Evolutionary conservation across 2,888 invertebrate species (phyloP).

Genomic region (Muscina levida): DNA sequence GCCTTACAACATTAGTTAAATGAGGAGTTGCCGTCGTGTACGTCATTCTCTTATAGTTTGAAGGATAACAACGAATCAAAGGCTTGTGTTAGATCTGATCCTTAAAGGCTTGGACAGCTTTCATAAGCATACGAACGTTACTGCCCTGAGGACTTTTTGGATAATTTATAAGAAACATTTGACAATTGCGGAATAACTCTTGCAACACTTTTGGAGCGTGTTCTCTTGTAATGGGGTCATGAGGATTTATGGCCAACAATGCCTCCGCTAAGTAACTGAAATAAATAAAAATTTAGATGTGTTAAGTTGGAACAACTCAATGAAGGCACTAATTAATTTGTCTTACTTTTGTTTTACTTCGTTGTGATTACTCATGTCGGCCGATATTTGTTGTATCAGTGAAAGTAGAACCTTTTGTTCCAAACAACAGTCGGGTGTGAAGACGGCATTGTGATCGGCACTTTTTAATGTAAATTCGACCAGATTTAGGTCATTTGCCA

Average conservation of each 20-base stretch:
- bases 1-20: background rate
- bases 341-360: conserved; percentile 89
- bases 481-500: conserved; percentile 91
- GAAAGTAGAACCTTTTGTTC: conserved; percentile 95
- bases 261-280: conserved; percentile 93
- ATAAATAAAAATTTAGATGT: conserved; percentile 61
- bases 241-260: conserved; percentile 88
- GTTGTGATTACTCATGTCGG: conserved; percentile 91
- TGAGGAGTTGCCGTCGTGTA: conserved; percentile 25
- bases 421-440: conserved; percentile 86
- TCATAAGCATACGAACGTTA: conserved; percentile 78
- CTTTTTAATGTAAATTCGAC: conserved; percentile 93
- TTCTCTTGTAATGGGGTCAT: conserved; percentile 89
- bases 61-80: conserved; percentile 14
- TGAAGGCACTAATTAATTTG: background rate
- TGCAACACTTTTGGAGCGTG: conserved; percentile 90
- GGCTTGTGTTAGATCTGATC: conserved; percentile 73
- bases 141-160: conserved; percentile 84
- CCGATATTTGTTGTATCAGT: conserved; percentile 95
- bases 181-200: conserved; percentile 88
- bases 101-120: conserved; percentile 78
- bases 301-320: background rate
- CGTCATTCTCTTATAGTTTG: conserved; percentile 20
- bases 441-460: conserved; percentile 89
- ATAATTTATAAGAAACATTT: conserved; percentile 84